These are phyloP conservation scores for Phorcus lineatus DNA, from an alignment of 2,888 invertebrate genomes.

Conservation along the genomic window DNA sequence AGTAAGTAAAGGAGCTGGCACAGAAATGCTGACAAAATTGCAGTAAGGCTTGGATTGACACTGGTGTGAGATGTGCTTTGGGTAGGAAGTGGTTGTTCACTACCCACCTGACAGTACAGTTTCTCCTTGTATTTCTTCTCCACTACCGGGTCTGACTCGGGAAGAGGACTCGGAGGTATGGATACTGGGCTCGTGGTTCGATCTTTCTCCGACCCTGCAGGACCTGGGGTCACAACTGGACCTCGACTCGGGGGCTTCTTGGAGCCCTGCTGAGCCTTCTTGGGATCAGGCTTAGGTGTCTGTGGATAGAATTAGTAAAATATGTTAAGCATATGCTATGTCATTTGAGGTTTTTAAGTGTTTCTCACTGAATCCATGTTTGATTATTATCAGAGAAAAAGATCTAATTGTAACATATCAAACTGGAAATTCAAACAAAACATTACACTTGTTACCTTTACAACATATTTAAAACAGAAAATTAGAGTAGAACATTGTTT, in stretches of 20 bases:
- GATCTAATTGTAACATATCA: too few species aligned
- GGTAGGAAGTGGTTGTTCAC: not conserved
- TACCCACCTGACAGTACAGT: conserved; percentile 55
- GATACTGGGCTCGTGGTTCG: conserved; percentile 44
- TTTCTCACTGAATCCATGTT: too few species aligned
- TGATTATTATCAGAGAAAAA: too few species aligned
- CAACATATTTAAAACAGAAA: too few species aligned
- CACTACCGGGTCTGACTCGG: conserved; percentile 48
- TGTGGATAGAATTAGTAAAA: conserved; percentile 22
- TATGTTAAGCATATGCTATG: not conserved
- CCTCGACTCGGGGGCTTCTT: conserved; percentile 44
- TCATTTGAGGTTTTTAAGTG: not conserved
- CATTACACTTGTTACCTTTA: too few species aligned
- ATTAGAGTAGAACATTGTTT: too few species aligned
- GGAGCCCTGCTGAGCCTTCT: conserved; percentile 30
- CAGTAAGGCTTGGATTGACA: too few species aligned
- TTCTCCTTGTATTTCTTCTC: conserved; percentile 65
- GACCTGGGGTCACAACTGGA: conserved; percentile 36
- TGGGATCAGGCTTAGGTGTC: conserved; percentile 42
- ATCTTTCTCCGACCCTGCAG: conserved; percentile 37
- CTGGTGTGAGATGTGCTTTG: too few species aligned
- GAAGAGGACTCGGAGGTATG: conserved; percentile 34
- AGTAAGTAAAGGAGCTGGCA: too few species aligned
- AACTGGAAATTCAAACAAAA: too few species aligned
- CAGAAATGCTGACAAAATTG: too few species aligned